Conservation (phyloP, 2,888 invertebrate genomes). For the Cosmia pyralina region DNA sequence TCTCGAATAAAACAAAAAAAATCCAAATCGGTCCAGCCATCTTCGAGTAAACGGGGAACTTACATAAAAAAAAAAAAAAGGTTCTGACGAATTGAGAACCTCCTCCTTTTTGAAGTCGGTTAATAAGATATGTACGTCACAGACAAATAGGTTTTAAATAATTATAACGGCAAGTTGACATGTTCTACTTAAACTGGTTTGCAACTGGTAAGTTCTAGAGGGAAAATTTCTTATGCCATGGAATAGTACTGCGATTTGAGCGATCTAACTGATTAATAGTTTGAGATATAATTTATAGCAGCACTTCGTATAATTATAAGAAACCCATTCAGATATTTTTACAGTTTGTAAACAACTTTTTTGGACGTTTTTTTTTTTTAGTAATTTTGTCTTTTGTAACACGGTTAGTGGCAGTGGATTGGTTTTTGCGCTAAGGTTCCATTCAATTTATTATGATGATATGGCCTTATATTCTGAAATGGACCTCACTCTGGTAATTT, state of each 20-base stretch:
- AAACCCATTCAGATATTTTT: constrained; percentile 9
- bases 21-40: no score
- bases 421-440: not conserved
- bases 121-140: not conserved
- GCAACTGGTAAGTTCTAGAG: not conserved
- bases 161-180: constrained; percentile 10
- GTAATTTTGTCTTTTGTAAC: not conserved
- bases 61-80: no score
- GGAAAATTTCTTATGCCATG: constrained; percentile 13
- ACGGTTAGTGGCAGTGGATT: not conserved
- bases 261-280: not conserved
- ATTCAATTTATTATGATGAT: not conserved
- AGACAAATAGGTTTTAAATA: not conserved
- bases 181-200: constrained; percentile 37
- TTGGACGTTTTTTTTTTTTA: not conserved
- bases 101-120: no score
- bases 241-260: constrained; percentile 25
- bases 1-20: no score
- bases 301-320: not conserved
- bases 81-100: no score
- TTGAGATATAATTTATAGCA: not conserved
- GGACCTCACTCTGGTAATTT: not conserved
- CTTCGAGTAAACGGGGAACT: no score
- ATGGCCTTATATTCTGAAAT: not conserved
- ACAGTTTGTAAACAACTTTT: not conserved